Percentiles rank a stretch among this genome's conserved stretches.
phyloP scores from a whole-genome alignment of 2,888 invertebrate genomes.

The Cheilosia vulpina region DNA sequence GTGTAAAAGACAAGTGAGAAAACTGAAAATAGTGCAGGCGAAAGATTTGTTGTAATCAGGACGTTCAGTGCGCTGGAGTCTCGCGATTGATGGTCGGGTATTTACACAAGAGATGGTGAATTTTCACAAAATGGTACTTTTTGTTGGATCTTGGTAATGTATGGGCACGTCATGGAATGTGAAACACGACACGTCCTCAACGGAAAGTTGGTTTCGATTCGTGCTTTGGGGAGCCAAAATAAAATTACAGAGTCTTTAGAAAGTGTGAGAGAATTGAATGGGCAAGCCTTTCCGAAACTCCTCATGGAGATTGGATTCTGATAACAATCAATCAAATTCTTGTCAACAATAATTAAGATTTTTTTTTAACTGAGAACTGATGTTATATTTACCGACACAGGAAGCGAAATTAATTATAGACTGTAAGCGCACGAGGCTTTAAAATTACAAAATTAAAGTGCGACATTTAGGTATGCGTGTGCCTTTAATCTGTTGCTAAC shows the following conservation, averaged over 20 bases:
- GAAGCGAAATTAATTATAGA: too few species aligned
- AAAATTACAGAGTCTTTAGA: not conserved
- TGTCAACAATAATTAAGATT: too few species aligned
- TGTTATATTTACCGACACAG: too few species aligned
- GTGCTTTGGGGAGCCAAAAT: not conserved
- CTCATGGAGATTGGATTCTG: not conserved
- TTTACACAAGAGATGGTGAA: slow-evolving; percentile 32
- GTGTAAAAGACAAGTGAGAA: slow-evolving; percentile 21
- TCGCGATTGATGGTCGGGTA: slow-evolving; percentile 14
- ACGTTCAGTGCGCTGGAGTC: slow-evolving; percentile 21
- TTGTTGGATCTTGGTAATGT: slow-evolving; percentile 32
- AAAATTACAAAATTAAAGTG: too few species aligned
- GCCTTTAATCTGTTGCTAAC: too few species aligned
- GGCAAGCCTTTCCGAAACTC: too few species aligned
- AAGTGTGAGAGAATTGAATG: not conserved
- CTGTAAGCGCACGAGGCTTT: too few species aligned
- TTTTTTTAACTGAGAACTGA: too few species aligned
- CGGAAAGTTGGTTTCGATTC: slow-evolving; percentile 43
- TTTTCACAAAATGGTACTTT: slow-evolving; percentile 39
- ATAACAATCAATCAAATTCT: not conserved
- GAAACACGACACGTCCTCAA: slow-evolving; percentile 24
- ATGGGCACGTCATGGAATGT: slow-evolving; percentile 41
- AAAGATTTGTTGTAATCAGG: slow-evolving; percentile 52
- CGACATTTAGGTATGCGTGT: too few species aligned
- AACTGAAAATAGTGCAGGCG: slow-evolving; percentile 50